Conservation (phyloP, 2,888 invertebrate species). For the Mesochorus sp. region DNA sequence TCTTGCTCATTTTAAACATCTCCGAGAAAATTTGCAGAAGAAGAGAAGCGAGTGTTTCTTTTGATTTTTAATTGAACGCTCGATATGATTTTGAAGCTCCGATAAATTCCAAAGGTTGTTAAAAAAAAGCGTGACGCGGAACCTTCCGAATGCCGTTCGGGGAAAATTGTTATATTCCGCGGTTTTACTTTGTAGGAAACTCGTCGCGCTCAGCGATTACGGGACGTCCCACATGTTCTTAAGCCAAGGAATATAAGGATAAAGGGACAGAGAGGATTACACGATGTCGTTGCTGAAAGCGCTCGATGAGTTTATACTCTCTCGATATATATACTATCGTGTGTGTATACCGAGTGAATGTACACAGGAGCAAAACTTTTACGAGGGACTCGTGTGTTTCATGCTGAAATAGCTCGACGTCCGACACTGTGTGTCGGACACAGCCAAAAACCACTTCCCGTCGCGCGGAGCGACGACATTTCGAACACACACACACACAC, state of each 20-base stretch:
- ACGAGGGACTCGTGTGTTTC: constrained; percentile 8
- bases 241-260: not conserved
- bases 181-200: not conserved
- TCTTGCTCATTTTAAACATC: too few species aligned
- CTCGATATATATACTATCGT: too few species aligned
- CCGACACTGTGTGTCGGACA: too few species aligned
- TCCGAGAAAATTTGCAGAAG: not conserved
- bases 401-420: too few species aligned
- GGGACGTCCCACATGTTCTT: not conserved
- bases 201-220: constrained; percentile 28
- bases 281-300: constrained; percentile 21
- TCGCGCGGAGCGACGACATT: too few species aligned
- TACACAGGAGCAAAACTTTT: constrained; percentile 37
- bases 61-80: too few species aligned
- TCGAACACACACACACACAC: too few species aligned
- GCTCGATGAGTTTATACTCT: constrained; percentile 31
- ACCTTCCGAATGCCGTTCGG: not conserved
- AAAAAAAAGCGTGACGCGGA: not conserved
- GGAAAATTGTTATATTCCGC: constrained; percentile 32
- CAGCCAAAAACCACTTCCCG: too few species aligned
- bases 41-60: not conserved
- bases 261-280: not conserved
- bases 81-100: too few species aligned
- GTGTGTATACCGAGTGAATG: too few species aligned
- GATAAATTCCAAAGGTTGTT: too few species aligned